Base-by-base conservation (phyloP, 2,888 invertebrate genomes). In the Watsonalla binaria region DNA sequence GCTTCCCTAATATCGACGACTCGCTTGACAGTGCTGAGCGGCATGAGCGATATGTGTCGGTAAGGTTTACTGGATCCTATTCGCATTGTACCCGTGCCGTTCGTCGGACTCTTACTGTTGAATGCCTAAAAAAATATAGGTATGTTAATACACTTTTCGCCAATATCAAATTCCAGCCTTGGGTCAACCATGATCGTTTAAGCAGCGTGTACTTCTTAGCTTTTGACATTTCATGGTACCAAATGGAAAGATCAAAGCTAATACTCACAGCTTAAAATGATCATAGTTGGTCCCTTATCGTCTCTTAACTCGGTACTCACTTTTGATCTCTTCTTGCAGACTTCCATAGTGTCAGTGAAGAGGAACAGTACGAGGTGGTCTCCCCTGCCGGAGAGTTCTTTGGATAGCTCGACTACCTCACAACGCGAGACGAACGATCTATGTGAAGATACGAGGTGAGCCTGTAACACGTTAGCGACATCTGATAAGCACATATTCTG, bases 291-390 rank as follows among this genome's bases (percentile, higher is more conserved):
- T 46, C 33, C 14, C 24, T 24, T 24, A 4, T 24, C 24, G 24
- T 24, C 24, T 24, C 24, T 24, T 24, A 24, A 34, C 24, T 9
- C 5, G 5, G 9, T 47, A 66, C 76, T 74, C 57, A 91, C 94
- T 82, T 96, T 95, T 48, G 96, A 96, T 71, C 96, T 93, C 80
- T 95, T 94, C 79, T 96, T 96, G 86, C 96, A 96, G 74, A 99
- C 97, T 92, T 98, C 98, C 79, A 99, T 93, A 57, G 96, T 96
- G 88, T 99, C 99, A 45, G 97, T 96, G 86, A 99, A 99, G 35
- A 99, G 92, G 83, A 98, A 98, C 63, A 99, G 89, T 63, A 97
- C 94, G 59, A 99, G 92, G 64, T 94, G 94, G 82, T 96, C 95
- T 52, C 98, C 98, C 65, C 97, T 94, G 13, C 96, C 96, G 60